These are phyloP conservation scores for Allolobophora icterica DNA, from an alignment of 2,888 invertebrate genomes.

Conservation along the genomic window DNA sequence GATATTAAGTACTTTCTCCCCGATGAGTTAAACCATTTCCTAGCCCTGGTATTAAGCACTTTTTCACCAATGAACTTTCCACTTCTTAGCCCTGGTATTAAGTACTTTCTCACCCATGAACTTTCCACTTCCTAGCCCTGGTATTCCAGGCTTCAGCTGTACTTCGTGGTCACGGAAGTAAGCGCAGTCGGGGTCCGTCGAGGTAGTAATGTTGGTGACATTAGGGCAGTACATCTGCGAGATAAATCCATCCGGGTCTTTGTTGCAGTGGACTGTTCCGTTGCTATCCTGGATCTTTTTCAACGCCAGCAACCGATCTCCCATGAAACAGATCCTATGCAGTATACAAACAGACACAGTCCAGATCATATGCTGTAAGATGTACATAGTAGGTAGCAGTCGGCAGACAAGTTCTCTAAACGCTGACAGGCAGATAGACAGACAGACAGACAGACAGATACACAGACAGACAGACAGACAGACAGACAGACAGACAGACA, in stretches of 20 bases:
- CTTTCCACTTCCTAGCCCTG: slow-evolving; percentile 89
- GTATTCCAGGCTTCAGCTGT: slow-evolving; percentile 79
- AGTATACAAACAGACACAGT: no score
- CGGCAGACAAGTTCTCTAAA: no score
- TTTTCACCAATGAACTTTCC: background rate
- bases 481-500: no score
- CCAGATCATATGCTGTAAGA: no score
- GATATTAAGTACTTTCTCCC: no score
- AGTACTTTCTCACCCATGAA: slow-evolving; percentile 77
- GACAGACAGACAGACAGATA: background rate
- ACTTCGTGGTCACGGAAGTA: slow-evolving; percentile 71
- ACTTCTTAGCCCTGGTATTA: background rate
- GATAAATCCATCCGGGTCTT: slow-evolving; percentile 75
- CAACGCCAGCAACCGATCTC: slow-evolving; percentile 78
- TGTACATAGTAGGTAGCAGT: no score
- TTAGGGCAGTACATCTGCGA: slow-evolving; percentile 76
- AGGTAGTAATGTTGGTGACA: slow-evolving; percentile 35
- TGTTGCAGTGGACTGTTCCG: slow-evolving; percentile 73
- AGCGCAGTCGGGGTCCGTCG: slow-evolving; percentile 71
- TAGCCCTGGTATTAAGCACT: no score
- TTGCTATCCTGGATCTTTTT: slow-evolving; percentile 65
- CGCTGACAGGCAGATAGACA: background rate
- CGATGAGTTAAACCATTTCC: no score
- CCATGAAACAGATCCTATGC: slow-evolving; percentile 89
- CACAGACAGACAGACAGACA: background rate